Conservation (phyloP, 2,113 vertebrate genomes). For the Odontophorus gujanensis region DNA sequence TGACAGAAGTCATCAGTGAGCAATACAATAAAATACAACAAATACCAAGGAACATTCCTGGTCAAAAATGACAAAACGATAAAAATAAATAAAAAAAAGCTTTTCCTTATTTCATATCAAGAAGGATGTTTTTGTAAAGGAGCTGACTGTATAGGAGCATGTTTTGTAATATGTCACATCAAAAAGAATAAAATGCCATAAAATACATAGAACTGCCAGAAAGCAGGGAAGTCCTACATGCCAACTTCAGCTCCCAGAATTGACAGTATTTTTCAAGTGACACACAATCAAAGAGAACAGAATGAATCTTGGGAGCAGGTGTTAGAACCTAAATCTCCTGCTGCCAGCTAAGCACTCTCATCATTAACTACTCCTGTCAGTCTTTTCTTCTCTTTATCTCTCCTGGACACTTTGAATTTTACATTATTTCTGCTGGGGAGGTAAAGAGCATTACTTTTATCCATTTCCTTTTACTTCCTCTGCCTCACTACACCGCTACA, state of each 20-base stretch:
- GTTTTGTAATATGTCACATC: conserved; percentile 43
- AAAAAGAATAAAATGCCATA: conserved; percentile 38
- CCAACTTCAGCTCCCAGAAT: not conserved
- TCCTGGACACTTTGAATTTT: not conserved
- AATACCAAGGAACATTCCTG: not conserved
- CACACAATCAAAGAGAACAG: conserved; percentile 26
- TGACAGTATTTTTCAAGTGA: conserved; percentile 47
- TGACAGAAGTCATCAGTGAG: not conserved
- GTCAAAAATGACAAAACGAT: not conserved
- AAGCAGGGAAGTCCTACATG: not conserved
- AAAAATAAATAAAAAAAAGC: too few species aligned
- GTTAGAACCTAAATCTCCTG: conserved; percentile 26
- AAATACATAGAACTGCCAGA: conserved; percentile 28
- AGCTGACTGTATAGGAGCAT: conserved; percentile 1
- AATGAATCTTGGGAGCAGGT: conserved; percentile 38
- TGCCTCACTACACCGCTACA: rapidly evolving
- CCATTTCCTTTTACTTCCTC: not conserved
- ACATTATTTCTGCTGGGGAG: not conserved
- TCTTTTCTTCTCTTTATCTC: not conserved
- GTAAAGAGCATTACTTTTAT: not conserved
- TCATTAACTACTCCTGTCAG: not conserved
- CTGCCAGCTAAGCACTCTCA: conserved; percentile 5
- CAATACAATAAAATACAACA: not conserved
- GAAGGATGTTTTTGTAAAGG: conserved; percentile 8
- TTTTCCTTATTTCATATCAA: conserved; percentile 26